Evolutionary conservation across 2,113 vertebrate genomes (phyloP).

Genomic region (Ondatra zibethicus): DNA sequence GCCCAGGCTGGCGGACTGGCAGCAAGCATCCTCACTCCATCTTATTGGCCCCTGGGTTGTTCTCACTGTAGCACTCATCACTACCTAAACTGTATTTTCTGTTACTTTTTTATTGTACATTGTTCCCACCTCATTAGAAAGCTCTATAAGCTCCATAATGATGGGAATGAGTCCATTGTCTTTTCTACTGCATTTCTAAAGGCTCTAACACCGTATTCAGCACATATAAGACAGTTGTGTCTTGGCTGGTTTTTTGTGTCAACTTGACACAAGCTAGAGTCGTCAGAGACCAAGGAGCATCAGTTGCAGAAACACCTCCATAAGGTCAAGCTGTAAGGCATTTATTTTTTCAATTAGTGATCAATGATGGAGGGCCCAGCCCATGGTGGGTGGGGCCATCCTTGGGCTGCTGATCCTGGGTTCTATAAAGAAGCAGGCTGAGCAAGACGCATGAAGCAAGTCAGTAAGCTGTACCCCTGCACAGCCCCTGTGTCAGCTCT

Average conservation of each 20-base stretch:
- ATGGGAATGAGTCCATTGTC: neutral
- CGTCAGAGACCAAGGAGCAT: neutral
- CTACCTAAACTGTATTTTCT: no score
- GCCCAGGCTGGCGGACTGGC: neutral
- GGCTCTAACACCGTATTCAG: neutral
- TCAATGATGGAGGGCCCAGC: neutral
- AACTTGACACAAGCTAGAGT: neutral
- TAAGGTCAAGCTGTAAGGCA: neutral
- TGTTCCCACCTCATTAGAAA: no score
- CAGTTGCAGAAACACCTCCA: neutral
- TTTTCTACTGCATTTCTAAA: neutral
- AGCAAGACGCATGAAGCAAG: neutral
- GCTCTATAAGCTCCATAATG: neutral
- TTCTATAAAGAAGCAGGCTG: neutral
- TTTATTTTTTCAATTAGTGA: neutral
- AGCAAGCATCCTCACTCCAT: neutral
- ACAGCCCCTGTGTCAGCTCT: neutral
- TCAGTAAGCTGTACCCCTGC: neutral
- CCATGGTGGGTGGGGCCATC: neutral
- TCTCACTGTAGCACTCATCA: neutral
- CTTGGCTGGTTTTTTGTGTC: neutral
- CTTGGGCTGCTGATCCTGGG: neutral
- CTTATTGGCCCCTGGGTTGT: neutral
- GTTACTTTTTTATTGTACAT: neutral
- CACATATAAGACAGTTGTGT: neutral